Conservation (phyloP, 2,888 invertebrate species). For the Philaethria dido region DNA sequence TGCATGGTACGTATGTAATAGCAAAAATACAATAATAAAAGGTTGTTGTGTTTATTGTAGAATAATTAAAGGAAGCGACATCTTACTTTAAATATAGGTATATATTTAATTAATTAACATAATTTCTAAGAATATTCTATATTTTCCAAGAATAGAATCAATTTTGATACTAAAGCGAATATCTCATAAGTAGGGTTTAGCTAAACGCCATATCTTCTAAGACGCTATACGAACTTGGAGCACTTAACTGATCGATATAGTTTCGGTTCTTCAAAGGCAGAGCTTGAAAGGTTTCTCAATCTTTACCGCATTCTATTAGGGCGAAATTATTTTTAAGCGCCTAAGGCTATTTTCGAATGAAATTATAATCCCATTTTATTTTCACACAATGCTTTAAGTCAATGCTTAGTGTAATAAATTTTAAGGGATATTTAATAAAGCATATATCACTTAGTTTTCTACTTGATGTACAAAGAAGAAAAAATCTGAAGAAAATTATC, state of each 20-base stretch:
- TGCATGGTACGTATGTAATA: too few species aligned
- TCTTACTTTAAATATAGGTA: too few species aligned
- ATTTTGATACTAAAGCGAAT: neutral
- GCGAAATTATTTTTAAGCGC: conserved; percentile 18
- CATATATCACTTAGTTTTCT: neutral
- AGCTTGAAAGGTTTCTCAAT: conserved; percentile 36
- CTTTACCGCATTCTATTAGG: conserved; percentile 25
- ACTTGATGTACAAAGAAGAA: neutral
- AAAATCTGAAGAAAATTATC: too few species aligned
- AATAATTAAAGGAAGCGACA: too few species aligned
- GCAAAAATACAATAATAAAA: too few species aligned
- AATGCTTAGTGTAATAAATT: neutral
- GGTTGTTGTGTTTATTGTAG: too few species aligned
- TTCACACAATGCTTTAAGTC: neutral
- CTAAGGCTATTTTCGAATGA: neutral
- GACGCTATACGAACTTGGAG: conserved; percentile 29
- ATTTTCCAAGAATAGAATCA: neutral
- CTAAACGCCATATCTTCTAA: conserved; percentile 20
- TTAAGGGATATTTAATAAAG: neutral
- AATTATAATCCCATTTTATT: neutral
- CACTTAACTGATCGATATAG: conserved; percentile 41
- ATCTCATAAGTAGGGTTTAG: conserved; percentile 28
- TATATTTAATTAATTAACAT: too few species aligned
- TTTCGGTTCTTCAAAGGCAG: conserved; percentile 39
- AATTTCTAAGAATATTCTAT: too few species aligned